Base-by-base conservation (phyloP, 92 coral and sea anemone genomes). In the Siderastrea siderea region DNA sequence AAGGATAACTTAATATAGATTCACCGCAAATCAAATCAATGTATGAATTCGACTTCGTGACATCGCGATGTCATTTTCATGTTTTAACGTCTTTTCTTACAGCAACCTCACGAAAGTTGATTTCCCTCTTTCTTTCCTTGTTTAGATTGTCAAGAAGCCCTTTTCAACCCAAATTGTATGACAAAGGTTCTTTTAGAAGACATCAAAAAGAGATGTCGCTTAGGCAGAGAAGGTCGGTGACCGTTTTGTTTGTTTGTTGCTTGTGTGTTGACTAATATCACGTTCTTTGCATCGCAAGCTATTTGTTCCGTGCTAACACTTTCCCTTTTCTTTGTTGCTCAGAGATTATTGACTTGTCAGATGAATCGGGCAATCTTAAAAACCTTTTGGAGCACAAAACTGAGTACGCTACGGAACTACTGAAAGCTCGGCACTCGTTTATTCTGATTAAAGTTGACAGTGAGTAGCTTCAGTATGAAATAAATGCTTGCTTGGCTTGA, bases 371-470 rank as follows among this genome's bases (percentile, higher is more conserved):
- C 1, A 97, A 97, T 75, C 68, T 97, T 13, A 95, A 97, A 77
- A 95, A 94, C 63, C 93, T 97, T n/a, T 74, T 91, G 71, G 98
- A 96, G 17, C 95, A 97, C 74, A 93, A 90, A 44, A 86, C 88
- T 11, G 91, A 93, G 48, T 92, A 92, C 44, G 99, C 98, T 2
- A 91, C 94, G n/a, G 96, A 94, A 48, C 77, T 94, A 52, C 82
- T 97, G 14, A 97, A 97, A 68, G 95, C 98, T 6, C 78, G 99
- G 62, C 98, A 96, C 45, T 84, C 82, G 57, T 94, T 95, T 47
- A 95, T 97, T 69, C 98, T 97, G 48, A 96, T 97, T 7, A 91
- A 83, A 88, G 98, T 97, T 14, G 98, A 97, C 79, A 95, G 99
- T 97, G 85, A 97, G 99, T 94, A 4, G 38, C 38, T 26, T 26